Evolutionary conservation across 2,797 vertebrate genomes (phyloP).

Genomic region (Pristis pectinata): DNA sequence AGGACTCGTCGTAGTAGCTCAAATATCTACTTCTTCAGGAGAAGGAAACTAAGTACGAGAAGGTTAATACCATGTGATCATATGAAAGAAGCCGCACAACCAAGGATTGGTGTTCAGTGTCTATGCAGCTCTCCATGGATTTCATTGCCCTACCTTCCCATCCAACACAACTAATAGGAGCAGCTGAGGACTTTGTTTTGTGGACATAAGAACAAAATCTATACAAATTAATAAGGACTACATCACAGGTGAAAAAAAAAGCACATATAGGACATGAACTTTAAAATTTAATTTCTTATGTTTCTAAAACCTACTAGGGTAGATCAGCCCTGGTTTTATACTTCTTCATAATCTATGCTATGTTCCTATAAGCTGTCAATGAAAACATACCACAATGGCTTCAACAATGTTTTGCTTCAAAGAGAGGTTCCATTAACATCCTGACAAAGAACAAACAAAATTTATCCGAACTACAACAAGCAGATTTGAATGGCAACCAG

Average conservation of each 20-base stretch:
- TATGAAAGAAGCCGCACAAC: background rate
- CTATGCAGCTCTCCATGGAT: background rate
- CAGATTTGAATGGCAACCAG: slow-evolving; percentile 1
- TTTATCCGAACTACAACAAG: background rate
- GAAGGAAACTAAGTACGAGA: background rate
- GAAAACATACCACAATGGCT: background rate
- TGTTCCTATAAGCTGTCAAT: slow-evolving; percentile 12
- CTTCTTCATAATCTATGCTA: background rate
- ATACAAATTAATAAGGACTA: background rate
- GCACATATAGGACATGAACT: background rate
- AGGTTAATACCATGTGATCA: slow-evolving; percentile 2
- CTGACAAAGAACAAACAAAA: slow-evolving; percentile 2
- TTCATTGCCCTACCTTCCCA: background rate
- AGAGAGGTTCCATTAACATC: background rate
- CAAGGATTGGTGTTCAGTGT: background rate
- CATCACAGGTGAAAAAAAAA: background rate
- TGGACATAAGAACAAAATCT: background rate
- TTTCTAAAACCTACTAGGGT: background rate
- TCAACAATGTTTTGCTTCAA: slow-evolving; percentile 3
- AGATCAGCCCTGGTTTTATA: slow-evolving; percentile 7
- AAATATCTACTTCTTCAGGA: background rate
- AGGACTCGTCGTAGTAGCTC: background rate
- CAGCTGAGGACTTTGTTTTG: background rate
- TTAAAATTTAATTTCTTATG: background rate
- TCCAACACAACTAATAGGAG: background rate